A percentile compares a stretch with the other conserved stretches of the same genome.
Conservation (phyloP, 2,888 invertebrate species). For the Cephus spinipes region DNA sequence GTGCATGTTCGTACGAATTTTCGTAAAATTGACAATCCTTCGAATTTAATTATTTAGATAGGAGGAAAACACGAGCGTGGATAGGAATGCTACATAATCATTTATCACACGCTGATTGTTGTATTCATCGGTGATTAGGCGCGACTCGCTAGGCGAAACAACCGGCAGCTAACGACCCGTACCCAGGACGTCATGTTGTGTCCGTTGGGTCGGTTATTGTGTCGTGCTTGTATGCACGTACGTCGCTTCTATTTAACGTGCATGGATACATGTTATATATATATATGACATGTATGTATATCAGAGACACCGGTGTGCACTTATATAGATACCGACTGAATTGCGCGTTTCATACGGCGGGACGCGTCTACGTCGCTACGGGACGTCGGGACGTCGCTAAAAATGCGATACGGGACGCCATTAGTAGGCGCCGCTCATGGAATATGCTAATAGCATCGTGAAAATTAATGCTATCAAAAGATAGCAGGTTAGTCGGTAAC, state of each 20-base stretch:
- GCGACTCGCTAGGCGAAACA: conserved; percentile 47
- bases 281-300: too few relatives aligned
- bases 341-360: too few relatives aligned
- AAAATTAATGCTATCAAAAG: conserved; percentile 3
- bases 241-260: too few relatives aligned
- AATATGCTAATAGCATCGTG: conserved; percentile 3
- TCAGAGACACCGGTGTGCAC: too few relatives aligned
- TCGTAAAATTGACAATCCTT: too few relatives aligned
- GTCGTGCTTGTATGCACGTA: too few relatives aligned
- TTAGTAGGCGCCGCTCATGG: neutral
- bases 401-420: neutral
- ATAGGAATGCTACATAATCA: conserved; percentile 33
- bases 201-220: neutral
- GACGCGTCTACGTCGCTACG: too few relatives aligned
- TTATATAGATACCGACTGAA: too few relatives aligned
- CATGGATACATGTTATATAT: too few relatives aligned
- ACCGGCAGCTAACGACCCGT: conserved; percentile 47
- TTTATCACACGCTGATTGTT: conserved; percentile 53
- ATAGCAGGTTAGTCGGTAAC: neutral
- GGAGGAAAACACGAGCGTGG: conserved; percentile 44
- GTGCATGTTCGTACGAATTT: too few relatives aligned
- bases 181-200: conserved; percentile 8
- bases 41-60: conserved; percentile 48
- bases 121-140: conserved; percentile 54
- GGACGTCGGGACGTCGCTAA: neutral